These are phyloP conservation scores for Diadegma fenestrale DNA, from an alignment of 2,888 invertebrate genomes.

Conservation along the genomic window DNA sequence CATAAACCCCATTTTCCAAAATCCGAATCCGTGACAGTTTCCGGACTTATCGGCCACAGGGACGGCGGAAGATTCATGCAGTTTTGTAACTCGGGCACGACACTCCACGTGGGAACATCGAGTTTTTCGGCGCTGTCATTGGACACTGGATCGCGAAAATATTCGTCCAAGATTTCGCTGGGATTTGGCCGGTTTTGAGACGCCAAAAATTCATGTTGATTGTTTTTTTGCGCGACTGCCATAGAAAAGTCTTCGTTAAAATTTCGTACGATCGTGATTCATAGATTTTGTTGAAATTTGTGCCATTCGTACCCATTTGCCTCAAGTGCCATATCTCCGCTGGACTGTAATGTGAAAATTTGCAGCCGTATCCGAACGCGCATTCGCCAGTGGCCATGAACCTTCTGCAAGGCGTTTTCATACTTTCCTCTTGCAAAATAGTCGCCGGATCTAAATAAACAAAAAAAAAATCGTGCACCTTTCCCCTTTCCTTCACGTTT, in stretches of 20 bases:
- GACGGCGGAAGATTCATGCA: constrained; percentile 88
- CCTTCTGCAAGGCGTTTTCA: constrained; percentile 88
- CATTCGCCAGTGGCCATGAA: constrained; percentile 87
- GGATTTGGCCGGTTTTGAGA: constrained; percentile 74
- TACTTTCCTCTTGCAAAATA: constrained; percentile 88
- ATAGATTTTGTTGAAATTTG: not conserved
- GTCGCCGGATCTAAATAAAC: constrained; percentile 87
- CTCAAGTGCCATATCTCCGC: constrained; percentile 87
- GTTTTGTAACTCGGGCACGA: constrained; percentile 85
- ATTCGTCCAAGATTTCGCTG: constrained; percentile 76
- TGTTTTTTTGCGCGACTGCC: constrained; percentile 82
- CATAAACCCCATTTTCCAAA: constrained; percentile 87
- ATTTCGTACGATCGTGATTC: not conserved
- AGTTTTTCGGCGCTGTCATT: constrained; percentile 83
- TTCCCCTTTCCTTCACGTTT: too few species aligned
- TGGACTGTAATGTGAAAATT: constrained; percentile 89
- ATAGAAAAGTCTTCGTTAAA: constrained; percentile 32
- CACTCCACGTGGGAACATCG: constrained; percentile 86
- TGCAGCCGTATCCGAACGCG: constrained; percentile 88
- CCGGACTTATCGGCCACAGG: constrained; percentile 86
- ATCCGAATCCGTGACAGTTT: constrained; percentile 85
- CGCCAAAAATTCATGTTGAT: constrained; percentile 55
- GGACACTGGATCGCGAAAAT: constrained; percentile 79
- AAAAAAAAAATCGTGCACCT: constrained; percentile 17
- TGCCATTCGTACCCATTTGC: constrained; percentile 83